Conservation (phyloP, 2,888 invertebrate genomes). For the Drosophila vallismaia region DNA sequence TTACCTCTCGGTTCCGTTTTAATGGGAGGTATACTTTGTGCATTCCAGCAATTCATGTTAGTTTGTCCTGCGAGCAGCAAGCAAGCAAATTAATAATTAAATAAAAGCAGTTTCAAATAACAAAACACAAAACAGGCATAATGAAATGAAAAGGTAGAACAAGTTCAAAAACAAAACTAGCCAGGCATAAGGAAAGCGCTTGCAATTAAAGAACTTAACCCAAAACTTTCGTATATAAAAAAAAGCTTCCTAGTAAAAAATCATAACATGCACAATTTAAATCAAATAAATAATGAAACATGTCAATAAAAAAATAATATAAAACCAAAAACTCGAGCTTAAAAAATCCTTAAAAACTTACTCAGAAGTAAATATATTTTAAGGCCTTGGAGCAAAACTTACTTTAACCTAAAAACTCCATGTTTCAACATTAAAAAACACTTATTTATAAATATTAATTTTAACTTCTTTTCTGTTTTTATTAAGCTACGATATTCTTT, state of each 20-base stretch:
- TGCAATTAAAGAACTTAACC: neutral
- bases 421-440: conserved; percentile 3
- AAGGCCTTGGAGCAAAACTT: conserved; percentile 29
- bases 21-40: conserved; percentile 80
- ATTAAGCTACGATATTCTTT: conserved; percentile 59
- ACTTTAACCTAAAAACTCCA: conserved; percentile 19
- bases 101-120: conserved; percentile 4
- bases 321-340: neutral
- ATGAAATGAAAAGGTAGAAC: neutral
- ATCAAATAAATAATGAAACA: neutral
- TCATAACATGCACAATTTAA: neutral
- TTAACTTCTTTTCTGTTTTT: conserved; percentile 37
- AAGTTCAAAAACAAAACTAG: neutral
- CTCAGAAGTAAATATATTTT: conserved; percentile 16
- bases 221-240: neutral
- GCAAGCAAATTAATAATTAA: conserved; percentile 10
- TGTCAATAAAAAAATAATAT: neutral
- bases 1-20: conserved; percentile 84
- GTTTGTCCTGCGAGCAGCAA: conserved; percentile 58
- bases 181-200: neutral
- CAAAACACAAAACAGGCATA: conserved; percentile 8
- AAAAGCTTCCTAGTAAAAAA: neutral
- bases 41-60: conserved; percentile 79
- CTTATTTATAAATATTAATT: neutral
- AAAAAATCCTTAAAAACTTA: conserved; percentile 4